These are phyloP conservation scores for Notothenia coriiceps DNA, from an alignment of 2,113 vertebrate species.

Conservation along the genomic window DNA sequence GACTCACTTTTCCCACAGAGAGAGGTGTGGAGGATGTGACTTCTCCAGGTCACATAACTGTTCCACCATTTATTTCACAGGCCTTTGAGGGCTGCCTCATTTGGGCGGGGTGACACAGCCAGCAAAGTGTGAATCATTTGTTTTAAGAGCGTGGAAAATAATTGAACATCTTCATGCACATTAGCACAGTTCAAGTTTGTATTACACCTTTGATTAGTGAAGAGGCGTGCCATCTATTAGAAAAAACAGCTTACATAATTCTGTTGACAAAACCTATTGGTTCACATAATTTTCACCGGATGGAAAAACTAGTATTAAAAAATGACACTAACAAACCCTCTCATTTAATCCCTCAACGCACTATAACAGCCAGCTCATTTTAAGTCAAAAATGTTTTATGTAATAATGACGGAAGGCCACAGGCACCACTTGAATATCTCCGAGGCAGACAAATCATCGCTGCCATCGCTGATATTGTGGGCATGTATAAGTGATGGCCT, in stretches of 20 bases:
- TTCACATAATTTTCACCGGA: background rate
- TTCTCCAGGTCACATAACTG: slow-evolving; percentile 10
- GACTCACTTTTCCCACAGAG: background rate
- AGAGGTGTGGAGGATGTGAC: background rate
- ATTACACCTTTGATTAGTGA: background rate
- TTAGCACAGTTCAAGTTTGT: background rate
- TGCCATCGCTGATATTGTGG: background rate
- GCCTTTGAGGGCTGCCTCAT: slow-evolving; percentile 25
- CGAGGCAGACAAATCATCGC: background rate
- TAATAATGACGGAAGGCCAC: slow-evolving; percentile 8
- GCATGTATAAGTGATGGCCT: slow-evolving; percentile 30
- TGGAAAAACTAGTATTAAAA: background rate
- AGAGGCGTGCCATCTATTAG: slow-evolving; percentile 15
- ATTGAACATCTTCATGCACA: background rate
- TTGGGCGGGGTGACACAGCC: slow-evolving; percentile 44
- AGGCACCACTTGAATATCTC: background rate
- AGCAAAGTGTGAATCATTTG: slow-evolving; percentile 60
- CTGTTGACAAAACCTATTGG: slow-evolving; percentile 7
- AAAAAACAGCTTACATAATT: slow-evolving; percentile 4
- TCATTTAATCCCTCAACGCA: slow-evolving; percentile 7
- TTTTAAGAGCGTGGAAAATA: slow-evolving; percentile 20
- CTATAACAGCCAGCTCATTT: background rate
- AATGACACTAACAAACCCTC: background rate
- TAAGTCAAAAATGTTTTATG: background rate
- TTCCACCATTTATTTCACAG: slow-evolving; percentile 56